These are phyloP conservation scores for Caenorhabditis doughertyi DNA, from an alignment of 2,888 invertebrate species.

Conservation along the genomic window DNA sequence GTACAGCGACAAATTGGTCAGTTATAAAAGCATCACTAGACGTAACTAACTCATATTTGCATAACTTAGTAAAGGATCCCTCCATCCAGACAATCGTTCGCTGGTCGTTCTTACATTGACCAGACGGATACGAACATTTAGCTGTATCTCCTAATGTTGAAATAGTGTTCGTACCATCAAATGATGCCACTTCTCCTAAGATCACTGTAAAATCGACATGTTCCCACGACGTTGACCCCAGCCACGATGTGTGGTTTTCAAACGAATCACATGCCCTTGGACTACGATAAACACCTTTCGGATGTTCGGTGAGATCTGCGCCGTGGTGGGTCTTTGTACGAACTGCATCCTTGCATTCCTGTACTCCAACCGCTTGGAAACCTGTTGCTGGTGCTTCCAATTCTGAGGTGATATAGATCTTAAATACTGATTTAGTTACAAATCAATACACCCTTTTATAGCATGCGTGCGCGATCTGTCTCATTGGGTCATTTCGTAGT, in stretches of 20 bases:
- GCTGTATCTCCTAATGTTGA: not conserved
- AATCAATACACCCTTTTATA: not conserved
- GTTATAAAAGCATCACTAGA: not conserved
- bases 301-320: not conserved
- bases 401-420: not conserved
- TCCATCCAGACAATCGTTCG: not conserved
- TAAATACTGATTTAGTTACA: not conserved
- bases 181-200: not conserved
- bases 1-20: not conserved
- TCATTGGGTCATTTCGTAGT: not conserved
- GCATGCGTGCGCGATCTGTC: not conserved
- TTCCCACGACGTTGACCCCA: not conserved
- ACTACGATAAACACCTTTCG: not conserved
- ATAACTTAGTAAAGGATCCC: not conserved
- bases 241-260: not conserved
- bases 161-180: not conserved
- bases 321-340: not conserved
- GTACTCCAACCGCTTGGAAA: not conserved
- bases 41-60: not conserved
- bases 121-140: not conserved
- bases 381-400: not conserved
- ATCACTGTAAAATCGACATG: no score
- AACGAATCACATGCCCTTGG: not conserved
- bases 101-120: not conserved
- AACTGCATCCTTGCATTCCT: not conserved